These are phyloP conservation scores for Anadara kagoshimensis DNA, from an alignment of 1,140 invertebrate genomes.

Conservation along the genomic window DNA sequence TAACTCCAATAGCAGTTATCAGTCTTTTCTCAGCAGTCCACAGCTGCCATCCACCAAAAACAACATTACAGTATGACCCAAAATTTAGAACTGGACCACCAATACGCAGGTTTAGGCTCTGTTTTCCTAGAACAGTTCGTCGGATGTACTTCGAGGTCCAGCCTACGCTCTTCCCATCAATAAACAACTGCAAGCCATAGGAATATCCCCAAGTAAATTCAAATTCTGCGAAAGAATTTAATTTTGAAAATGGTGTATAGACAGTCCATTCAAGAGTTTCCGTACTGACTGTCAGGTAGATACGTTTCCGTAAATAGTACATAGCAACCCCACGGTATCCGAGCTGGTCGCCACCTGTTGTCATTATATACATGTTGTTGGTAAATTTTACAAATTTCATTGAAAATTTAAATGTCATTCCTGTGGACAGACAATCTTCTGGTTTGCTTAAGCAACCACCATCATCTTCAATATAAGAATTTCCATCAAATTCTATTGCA, in stretches of 20 bases:
- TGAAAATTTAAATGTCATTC: slow-evolving; percentile 48
- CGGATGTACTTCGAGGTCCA: slow-evolving; percentile 11
- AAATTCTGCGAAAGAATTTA: slow-evolving; percentile 34
- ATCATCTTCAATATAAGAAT: slow-evolving; percentile 23
- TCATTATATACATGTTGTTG: slow-evolving; percentile 58
- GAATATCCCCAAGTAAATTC: slow-evolving; percentile 46
- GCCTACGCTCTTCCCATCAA: slow-evolving; percentile 27
- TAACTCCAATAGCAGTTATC: slow-evolving; percentile 38
- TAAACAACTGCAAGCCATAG: slow-evolving; percentile 33
- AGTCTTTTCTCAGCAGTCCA: slow-evolving; percentile 48
- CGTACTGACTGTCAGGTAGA: slow-evolving; percentile 49
- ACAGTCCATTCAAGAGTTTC: slow-evolving; percentile 42
- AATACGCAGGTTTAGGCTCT: slow-evolving; percentile 16
- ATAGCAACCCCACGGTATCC: slow-evolving; percentile 51
- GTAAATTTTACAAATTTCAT: slow-evolving; percentile 35
- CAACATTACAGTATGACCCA: slow-evolving; percentile 29
- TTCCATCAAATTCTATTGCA: slow-evolving; percentile 45
- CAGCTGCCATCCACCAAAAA: slow-evolving; percentile 24
- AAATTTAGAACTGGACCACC: slow-evolving; percentile 34
- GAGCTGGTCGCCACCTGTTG: slow-evolving; percentile 52
- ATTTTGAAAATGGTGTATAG: slow-evolving; percentile 17
- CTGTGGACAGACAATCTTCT: slow-evolving; percentile 36
- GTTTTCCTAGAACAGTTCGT: slow-evolving; percentile 14
- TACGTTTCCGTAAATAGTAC: slow-evolving; percentile 35
- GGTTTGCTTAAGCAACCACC: slow-evolving; percentile 47